A percentile compares a stretch with the other conserved stretches of the same genome.
Evolutionary conservation across 2,113 vertebrate species (phyloP).

Genomic region (Periophthalmodon schlosseri): DNA sequence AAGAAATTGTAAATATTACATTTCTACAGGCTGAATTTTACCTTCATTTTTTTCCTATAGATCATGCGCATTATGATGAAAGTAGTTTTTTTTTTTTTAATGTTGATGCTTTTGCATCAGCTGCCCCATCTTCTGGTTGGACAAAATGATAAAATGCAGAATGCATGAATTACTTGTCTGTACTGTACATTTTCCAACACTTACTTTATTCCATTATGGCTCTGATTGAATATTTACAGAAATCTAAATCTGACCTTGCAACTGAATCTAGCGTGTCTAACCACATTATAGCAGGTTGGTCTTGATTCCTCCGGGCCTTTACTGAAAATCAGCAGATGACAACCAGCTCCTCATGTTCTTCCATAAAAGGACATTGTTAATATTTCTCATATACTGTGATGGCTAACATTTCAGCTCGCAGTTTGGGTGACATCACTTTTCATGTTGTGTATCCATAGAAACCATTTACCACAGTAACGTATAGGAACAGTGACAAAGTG

Average conservation of each 20-base stretch:
- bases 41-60: no score
- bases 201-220: neutral
- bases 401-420: neutral
- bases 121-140: neutral
- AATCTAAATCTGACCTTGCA: conserved; percentile 33
- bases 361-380: conserved; percentile 4
- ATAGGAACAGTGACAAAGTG: conserved; percentile 12
- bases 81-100: neutral
- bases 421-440: conserved; percentile 31
- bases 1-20: neutral
- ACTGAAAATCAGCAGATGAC: conserved; percentile 24
- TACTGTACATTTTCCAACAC: no score
- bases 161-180: neutral
- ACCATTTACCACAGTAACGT: conserved; percentile 10
- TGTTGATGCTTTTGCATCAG: neutral
- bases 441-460: conserved; percentile 42
- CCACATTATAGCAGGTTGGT: conserved; percentile 26
- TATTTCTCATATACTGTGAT: conserved; percentile 21
- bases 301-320: neutral
- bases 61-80: neutral
- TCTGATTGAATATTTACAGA: conserved; percentile 34
- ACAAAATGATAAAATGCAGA: neutral
- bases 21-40: neutral
- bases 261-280: conserved; percentile 37
- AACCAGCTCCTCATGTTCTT: conserved; percentile 21